A percentile compares a stretch with the other conserved stretches of the same genome.
Evolutionary conservation across 2,797 vertebrate genomes (phyloP).

Genomic region (Emys orbicularis): DNA sequence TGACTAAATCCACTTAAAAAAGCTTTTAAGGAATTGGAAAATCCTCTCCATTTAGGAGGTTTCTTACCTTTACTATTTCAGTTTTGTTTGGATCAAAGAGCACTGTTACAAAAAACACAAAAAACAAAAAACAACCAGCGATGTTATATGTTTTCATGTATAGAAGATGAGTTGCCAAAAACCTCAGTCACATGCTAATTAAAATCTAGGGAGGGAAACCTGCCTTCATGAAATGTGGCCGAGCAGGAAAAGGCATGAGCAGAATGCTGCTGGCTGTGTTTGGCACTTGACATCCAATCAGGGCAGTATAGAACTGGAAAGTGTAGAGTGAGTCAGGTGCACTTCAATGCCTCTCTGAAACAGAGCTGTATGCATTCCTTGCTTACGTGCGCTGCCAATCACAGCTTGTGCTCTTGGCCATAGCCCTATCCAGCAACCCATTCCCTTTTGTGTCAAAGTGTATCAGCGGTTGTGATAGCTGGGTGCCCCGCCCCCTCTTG

Average conservation of each 20-base stretch:
- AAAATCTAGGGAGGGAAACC: neutral
- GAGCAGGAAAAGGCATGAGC: neutral
- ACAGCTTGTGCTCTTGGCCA: neutral
- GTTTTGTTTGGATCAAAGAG: neutral
- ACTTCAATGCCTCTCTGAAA: neutral
- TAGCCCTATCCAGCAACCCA: neutral
- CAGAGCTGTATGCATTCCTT: neutral
- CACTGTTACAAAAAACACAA: neutral
- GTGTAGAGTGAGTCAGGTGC: neutral
- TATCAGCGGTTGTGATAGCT: fast-evolving
- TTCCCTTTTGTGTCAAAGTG: neutral
- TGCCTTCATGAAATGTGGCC: neutral
- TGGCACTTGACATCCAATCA: neutral
- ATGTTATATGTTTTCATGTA: neutral
- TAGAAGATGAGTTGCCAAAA: neutral
- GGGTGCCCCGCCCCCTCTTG: neutral
- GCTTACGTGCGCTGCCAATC: neutral
- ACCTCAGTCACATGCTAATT: neutral
- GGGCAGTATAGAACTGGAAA: neutral
- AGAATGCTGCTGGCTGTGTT: neutral
- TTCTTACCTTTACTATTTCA: neutral
- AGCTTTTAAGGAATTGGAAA: neutral
- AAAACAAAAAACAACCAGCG: neutral
- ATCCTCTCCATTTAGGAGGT: neutral
- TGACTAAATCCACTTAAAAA: neutral